phyloP scores from a whole-genome alignment of 1,140 invertebrate genomes.

The Mercenaria mercenaria region DNA sequence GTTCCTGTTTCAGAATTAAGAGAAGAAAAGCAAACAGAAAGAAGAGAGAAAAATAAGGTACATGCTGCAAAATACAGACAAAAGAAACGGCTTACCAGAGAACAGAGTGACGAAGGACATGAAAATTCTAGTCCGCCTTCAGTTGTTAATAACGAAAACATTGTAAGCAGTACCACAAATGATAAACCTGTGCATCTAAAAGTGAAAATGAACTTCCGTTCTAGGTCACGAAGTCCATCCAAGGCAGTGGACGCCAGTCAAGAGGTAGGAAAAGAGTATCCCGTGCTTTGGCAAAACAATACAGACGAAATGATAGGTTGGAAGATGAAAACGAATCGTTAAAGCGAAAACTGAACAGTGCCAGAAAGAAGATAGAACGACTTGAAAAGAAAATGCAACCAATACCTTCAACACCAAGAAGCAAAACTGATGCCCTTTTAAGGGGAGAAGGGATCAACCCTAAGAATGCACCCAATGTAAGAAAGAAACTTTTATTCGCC shows the following conservation, averaged over 20 bases:
- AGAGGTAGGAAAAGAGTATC: slow-evolving; percentile 18
- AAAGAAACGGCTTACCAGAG: neutral
- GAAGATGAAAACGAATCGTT: slow-evolving; percentile 38
- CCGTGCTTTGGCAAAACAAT: slow-evolving; percentile 21
- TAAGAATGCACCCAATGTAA: neutral
- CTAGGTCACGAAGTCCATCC: neutral
- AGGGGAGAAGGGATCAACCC: neutral
- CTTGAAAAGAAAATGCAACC: neutral
- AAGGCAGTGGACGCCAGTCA: neutral
- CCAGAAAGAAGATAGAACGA: neutral
- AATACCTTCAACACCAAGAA: slow-evolving; percentile 1
- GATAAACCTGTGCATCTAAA: neutral
- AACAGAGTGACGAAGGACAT: neutral
- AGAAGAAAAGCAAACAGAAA: slow-evolving; percentile 1
- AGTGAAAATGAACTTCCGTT: neutral
- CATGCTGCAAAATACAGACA: slow-evolving; percentile 20
- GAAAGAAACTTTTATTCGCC: slow-evolving; percentile 10
- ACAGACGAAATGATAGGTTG: neutral
- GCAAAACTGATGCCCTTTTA: neutral
- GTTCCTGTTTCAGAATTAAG: neutral
- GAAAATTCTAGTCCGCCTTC: neutral
- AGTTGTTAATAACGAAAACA: neutral
- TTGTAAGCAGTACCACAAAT: neutral
- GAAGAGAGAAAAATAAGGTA: neutral
- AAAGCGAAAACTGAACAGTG: slow-evolving; percentile 45